A percentile compares a stretch with the other conserved stretches of the same genome.
Evolutionary conservation across 92 coral and sea anemone species (phyloP).

Genomic region (Phenganax stokvisi): DNA sequence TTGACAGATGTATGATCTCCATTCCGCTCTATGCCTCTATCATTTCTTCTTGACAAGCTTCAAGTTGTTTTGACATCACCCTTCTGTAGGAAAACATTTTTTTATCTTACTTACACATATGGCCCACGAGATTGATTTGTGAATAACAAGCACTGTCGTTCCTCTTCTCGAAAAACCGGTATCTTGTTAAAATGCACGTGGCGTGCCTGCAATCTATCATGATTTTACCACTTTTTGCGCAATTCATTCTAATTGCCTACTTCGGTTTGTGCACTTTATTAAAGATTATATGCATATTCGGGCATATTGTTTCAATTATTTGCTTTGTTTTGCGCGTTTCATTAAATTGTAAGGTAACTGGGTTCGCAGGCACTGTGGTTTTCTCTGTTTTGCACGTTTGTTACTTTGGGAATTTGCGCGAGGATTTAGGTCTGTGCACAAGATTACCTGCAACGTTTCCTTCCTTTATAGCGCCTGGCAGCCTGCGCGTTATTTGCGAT

Average conservation of each 20-base stretch:
- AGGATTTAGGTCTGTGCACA: not conserved
- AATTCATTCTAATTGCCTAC: not conserved
- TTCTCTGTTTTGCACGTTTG: too few relatives aligned
- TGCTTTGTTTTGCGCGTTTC: not conserved
- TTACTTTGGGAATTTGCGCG: not conserved
- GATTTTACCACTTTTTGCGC: not conserved
- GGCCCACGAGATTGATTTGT: not conserved
- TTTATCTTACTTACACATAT: conserved; percentile 9
- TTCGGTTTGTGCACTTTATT: conserved; percentile 1
- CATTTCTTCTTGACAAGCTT: conserved; percentile 4
- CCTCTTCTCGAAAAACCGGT: not conserved
- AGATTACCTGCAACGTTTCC: not conserved
- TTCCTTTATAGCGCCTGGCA: conserved; percentile 2
- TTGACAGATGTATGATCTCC: not conserved
- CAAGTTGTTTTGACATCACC: conserved; percentile 6
- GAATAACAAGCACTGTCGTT: conserved; percentile 9
- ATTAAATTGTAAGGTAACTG: not conserved
- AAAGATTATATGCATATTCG: not conserved
- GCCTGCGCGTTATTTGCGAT: not conserved
- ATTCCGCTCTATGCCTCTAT: not conserved
- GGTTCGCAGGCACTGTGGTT: not conserved
- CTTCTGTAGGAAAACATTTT: conserved; percentile 2
- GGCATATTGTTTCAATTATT: not conserved
- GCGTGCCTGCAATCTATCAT: not conserved
- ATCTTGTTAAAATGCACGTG: not conserved